These are phyloP conservation scores for Hydraecia micacea DNA, from an alignment of 2,888 invertebrate genomes.

Conservation along the genomic window DNA sequence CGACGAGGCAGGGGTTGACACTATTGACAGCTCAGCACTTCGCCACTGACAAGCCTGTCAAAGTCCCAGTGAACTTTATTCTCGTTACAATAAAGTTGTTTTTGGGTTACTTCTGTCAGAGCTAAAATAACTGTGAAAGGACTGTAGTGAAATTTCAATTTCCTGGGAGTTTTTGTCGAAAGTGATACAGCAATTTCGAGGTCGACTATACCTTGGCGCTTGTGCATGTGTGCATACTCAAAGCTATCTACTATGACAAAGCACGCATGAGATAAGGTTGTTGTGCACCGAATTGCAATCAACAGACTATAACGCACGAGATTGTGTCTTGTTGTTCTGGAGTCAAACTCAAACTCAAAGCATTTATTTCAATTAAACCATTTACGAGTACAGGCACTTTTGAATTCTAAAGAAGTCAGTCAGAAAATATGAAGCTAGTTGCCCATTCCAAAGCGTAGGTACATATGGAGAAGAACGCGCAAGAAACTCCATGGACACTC, in stretches of 20 bases:
- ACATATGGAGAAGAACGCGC: too few species aligned
- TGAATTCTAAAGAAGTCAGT: too few species aligned
- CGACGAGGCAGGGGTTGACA: background rate
- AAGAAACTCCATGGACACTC: too few species aligned
- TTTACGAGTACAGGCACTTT: too few species aligned
- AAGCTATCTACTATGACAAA: conserved; percentile 51
- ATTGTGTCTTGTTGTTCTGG: conserved; percentile 8
- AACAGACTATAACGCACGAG: conserved; percentile 31
- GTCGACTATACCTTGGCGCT: background rate
- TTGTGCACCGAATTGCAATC: conserved; percentile 49
- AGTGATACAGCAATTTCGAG: background rate
- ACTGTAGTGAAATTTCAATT: background rate
- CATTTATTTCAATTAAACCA: too few species aligned
- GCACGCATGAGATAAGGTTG: conserved; percentile 39
- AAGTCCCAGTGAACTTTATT: too few species aligned
- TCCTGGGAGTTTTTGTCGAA: background rate
- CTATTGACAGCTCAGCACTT: background rate
- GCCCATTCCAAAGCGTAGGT: too few species aligned
- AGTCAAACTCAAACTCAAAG: too few species aligned
- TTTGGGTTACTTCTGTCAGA: too few species aligned
- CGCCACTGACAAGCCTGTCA: background rate
- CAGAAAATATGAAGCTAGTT: too few species aligned
- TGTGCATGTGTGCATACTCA: background rate
- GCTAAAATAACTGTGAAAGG: background rate
- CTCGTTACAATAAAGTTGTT: too few species aligned